Evolutionary conservation across 2,797 vertebrate species (phyloP).

Genomic region (Phrynocephalus vlangalii): DNA sequence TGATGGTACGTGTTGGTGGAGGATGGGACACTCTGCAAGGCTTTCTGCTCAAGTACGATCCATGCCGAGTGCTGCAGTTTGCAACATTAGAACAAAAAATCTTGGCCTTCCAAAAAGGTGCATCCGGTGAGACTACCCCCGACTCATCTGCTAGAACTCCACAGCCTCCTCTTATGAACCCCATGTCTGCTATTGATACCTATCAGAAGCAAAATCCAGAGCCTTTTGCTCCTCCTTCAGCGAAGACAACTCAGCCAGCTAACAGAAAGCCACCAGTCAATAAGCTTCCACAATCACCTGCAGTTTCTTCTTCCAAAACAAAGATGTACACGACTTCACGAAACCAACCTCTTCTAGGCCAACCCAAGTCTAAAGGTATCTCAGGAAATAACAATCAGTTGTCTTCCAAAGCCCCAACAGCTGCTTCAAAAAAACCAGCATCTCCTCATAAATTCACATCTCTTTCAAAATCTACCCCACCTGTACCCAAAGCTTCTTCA

Average conservation of each 20-base stretch:
- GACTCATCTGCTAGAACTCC: conserved; percentile 73
- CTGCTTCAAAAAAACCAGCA: conserved; percentile 61
- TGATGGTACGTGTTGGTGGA: conserved; percentile 98
- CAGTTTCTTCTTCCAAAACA: conserved; percentile 51
- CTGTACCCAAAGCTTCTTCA: conserved; percentile 52
- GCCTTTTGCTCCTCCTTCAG: conserved; percentile 37
- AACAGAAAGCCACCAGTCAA: conserved; percentile 61
- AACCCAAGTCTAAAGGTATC: conserved; percentile 57
- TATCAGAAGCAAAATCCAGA: conserved; percentile 73
- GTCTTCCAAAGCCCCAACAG: conserved; percentile 56
- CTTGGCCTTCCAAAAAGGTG: conserved; percentile 92
- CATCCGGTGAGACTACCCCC: conserved; percentile 72
- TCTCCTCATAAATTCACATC: not conserved
- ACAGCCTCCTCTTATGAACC: conserved; percentile 91
- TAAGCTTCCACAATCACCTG: conserved; percentile 55
- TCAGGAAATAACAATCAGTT: conserved; percentile 24
- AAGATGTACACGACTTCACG: conserved; percentile 19
- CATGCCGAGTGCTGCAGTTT: conserved; percentile 92
- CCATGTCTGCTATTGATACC: conserved; percentile 85
- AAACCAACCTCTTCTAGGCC: conserved; percentile 25
- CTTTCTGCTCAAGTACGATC: conserved; percentile 95
- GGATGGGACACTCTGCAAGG: conserved; percentile 98
- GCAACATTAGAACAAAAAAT: conserved; percentile 98
- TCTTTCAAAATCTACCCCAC: conserved; percentile 27
- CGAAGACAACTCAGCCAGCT: not conserved